A percentile compares a stretch with the other conserved stretches of the same genome.
These are phyloP conservation scores for Noctua janthina DNA, from an alignment of 2,888 invertebrate genomes.

Conservation along the genomic window DNA sequence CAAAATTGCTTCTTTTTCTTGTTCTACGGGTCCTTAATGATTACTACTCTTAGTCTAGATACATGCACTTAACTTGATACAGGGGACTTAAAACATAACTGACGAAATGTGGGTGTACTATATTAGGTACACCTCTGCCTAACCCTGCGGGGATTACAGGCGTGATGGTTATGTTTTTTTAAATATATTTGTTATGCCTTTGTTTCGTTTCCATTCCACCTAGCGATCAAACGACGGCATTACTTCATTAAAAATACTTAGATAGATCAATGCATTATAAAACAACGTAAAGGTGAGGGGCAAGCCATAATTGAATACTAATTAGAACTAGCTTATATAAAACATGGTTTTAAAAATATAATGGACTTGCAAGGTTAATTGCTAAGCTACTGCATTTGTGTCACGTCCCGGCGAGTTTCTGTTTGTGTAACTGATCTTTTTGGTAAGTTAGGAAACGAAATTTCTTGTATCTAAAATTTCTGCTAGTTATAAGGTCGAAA, in stretches of 20 bases:
- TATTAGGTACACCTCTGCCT: no score
- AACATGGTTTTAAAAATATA: constrained; percentile 10
- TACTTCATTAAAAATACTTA: neutral
- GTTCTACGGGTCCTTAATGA: no score
- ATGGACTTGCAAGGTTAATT: neutral
- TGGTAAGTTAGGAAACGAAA: neutral
- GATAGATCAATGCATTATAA: neutral
- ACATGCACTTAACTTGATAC: no score
- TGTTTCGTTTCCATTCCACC: neutral
- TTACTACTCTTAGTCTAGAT: no score
- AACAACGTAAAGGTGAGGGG: constrained; percentile 40
- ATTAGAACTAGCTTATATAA: constrained; percentile 43
- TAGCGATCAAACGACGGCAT: neutral
- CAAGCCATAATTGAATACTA: constrained; percentile 38
- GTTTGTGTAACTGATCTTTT: neutral
- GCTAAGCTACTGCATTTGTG: neutral
- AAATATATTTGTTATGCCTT: neutral
- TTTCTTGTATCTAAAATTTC: neutral
- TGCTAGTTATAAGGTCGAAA: neutral
- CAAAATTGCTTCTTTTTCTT: no score
- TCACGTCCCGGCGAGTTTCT: neutral
- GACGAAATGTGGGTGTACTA: no score
- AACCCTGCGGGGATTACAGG: no score
- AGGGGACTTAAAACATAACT: no score
- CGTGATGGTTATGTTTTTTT: no score